A percentile compares a stretch with the other conserved stretches of the same genome.
phyloP scores from a whole-genome alignment of 1,140 invertebrate genomes.

The Philotrypesis tridentata region DNA sequence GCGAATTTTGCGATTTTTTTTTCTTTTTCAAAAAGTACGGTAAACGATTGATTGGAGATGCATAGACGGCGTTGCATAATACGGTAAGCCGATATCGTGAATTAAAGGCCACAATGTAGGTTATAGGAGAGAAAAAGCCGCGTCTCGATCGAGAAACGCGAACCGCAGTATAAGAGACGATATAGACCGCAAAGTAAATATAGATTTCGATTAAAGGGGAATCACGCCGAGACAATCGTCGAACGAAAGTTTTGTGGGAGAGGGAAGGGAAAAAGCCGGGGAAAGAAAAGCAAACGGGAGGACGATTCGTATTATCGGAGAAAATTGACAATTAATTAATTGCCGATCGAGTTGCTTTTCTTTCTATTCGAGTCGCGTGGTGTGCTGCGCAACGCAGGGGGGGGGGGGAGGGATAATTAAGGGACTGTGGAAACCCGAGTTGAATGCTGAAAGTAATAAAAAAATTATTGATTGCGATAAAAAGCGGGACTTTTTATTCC shows the following conservation, averaged over 20 bases:
- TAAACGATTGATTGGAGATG: no score
- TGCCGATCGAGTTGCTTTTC: constrained; percentile 20
- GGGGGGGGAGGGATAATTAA: no score
- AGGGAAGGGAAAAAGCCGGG: not conserved
- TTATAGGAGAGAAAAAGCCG: not conserved
- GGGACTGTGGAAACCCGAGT: no score
- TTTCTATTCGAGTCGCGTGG: not conserved
- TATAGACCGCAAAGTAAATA: constrained; percentile 11
- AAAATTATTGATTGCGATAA: no score
- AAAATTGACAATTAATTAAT: constrained; percentile 29
- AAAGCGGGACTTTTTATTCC: no score
- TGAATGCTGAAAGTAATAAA: no score
- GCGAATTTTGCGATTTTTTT: not conserved
- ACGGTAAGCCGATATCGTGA: no score
- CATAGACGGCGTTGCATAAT: no score
- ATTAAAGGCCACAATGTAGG: not conserved
- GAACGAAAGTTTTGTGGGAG: constrained; percentile 22
- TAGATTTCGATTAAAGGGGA: not conserved
- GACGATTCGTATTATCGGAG: constrained; percentile 27
- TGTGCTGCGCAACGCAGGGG: not conserved
- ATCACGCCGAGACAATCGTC: constrained; percentile 37
- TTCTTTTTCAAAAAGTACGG: not conserved
- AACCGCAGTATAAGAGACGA: not conserved
- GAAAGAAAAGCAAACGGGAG: not conserved
- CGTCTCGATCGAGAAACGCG: constrained; percentile 3